Percentiles rank a stretch among this genome's conserved stretches.
Evolutionary conservation across 1,140 invertebrate species (phyloP).

Genomic region (Rhagoletis pomonella): DNA sequence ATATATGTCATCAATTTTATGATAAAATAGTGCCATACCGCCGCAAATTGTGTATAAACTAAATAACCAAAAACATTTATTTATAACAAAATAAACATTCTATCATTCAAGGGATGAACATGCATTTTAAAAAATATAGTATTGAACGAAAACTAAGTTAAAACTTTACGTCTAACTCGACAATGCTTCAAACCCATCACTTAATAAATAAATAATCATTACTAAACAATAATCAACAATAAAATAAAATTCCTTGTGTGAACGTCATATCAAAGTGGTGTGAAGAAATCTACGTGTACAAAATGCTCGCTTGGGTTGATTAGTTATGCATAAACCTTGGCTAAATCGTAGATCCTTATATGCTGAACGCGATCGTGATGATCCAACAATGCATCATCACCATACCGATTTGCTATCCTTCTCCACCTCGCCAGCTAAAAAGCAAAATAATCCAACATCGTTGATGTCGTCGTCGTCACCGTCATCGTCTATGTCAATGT

Average conservation of each 20-base stretch:
- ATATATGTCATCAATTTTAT: too few relatives aligned
- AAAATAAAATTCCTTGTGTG: not conserved
- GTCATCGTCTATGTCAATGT: conserved; percentile 54
- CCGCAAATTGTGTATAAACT: not conserved
- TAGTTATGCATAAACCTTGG: conserved; percentile 72
- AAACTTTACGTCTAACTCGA: not conserved
- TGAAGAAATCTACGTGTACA: conserved; percentile 22
- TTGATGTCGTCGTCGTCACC: conserved; percentile 53
- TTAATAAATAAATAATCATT: not conserved
- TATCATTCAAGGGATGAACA: conserved; percentile 8
- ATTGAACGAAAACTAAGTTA: not conserved
- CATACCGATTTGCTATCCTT: conserved; percentile 59
- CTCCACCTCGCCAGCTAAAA: conserved; percentile 55
- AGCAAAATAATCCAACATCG: conserved; percentile 55
- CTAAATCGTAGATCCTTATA: conserved; percentile 59
- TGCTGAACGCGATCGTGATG: conserved; percentile 35
- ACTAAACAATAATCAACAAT: conserved; percentile 2
- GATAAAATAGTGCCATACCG: not conserved
- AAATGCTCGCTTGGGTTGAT: conserved; percentile 51
- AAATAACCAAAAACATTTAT: conserved; percentile 5
- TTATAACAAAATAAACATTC: conserved; percentile 19
- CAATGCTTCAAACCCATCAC: conserved; percentile 29
- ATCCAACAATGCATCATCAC: conserved; percentile 36
- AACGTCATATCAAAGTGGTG: not conserved
- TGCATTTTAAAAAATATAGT: conserved; percentile 33